A percentile compares a stretch with the other conserved stretches of the same genome.
Conservation (phyloP, 2,113 vertebrate genomes). For the Centrocercus urophasianus region DNA sequence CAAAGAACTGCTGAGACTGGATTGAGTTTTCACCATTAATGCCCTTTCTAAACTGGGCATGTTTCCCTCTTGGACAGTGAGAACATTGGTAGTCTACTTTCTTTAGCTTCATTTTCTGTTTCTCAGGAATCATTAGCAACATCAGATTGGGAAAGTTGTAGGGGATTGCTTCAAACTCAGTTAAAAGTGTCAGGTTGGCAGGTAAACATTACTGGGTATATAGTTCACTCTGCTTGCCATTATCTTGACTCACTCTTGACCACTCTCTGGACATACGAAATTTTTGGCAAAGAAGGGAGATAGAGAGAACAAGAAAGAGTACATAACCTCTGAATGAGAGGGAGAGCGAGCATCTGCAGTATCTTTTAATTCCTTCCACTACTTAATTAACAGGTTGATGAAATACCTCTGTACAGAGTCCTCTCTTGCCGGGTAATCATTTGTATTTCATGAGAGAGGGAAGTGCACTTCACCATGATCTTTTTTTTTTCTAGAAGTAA, state of each 20-base stretch:
- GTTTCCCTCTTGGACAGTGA: background rate
- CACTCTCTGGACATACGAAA: background rate
- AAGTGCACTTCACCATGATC: background rate
- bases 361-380: background rate
- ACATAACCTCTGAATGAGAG: background rate
- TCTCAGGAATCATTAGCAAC: background rate
- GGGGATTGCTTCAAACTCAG: background rate
- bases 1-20: background rate
- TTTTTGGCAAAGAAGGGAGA: background rate
- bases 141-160: background rate
- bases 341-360: background rate
- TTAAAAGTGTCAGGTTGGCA: background rate
- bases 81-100: background rate
- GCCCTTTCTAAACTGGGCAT: background rate
- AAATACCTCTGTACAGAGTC: background rate
- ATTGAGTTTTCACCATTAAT: background rate
- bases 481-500: background rate
- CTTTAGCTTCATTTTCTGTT: background rate
- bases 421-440: background rate
- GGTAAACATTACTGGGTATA: background rate
- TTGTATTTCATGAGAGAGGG: background rate
- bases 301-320: background rate
- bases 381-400: background rate
- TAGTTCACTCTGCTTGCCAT: background rate
- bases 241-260: background rate